Evolutionary conservation across 2,113 vertebrate genomes (phyloP), one percentile per base, ranked within the genome.

Genomic region (Tor tambroides): DNA sequence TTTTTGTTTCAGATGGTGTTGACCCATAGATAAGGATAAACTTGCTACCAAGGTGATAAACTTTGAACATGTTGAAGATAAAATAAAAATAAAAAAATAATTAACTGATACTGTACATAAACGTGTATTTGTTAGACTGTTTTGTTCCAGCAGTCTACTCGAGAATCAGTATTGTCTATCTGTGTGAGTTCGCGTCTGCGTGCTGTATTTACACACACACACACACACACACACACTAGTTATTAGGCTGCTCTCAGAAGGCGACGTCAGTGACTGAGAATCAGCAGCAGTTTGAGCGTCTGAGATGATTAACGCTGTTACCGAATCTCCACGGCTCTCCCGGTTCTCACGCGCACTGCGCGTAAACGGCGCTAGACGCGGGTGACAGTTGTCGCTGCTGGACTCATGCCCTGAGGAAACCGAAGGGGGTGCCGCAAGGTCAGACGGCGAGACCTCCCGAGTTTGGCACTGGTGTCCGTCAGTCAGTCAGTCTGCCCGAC

Each of bases 401-500:
- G 86, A 86, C 56, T 59, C 61, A n/a, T 79, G 80, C 77, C 84
- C 80, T 21, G 19, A 56, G 76, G 86, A 77, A 72, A 71, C 59
- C 74, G 26, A 46, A 76, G 32, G 83, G 77, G 56, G 81, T 74
- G 74, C 86, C 69, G 69, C 84, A 59, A 79, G 89, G 89, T 89
- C 91, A 91, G 91, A 88, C 89, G 76, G 89, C 88, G 86, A 88
- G 90, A 89, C 90, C 49, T 81, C 35, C 90, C 83, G 69, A 49
- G 72, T 90, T 89, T 89, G 86, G 88, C 87, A 69, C 56, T 80
- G 30, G 82, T 85, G 90, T 87, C 90, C 65, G 91, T 90, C 88
- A 89, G 90, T 86, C 89, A 90, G 90, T 86, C 89, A 90, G 83
- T 88, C 88, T 85, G 86, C 61, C 80, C 65, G 81, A 80, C 49